Evolutionary conservation across 2,888 invertebrate genomes (phyloP).

Genomic region (Mantis religiosa): DNA sequence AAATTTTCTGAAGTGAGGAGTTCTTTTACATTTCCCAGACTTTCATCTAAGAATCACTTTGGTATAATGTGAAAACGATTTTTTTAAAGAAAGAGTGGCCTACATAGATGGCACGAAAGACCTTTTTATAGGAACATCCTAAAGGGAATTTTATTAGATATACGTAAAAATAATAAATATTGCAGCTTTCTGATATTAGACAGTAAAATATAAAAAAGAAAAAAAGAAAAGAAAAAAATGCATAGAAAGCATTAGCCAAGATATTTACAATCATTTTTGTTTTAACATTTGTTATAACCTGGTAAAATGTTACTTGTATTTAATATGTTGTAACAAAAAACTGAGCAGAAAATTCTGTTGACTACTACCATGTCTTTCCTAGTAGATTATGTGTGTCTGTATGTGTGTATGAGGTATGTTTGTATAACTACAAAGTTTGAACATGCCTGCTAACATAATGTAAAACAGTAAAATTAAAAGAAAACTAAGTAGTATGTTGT

Average conservation of each 20-base stretch:
- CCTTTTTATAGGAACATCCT: background rate
- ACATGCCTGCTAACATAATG: background rate
- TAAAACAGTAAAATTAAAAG: background rate
- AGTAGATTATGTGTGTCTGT: constrained; percentile 10
- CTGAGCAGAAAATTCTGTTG: background rate
- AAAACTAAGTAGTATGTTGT: background rate
- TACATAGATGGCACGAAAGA: background rate
- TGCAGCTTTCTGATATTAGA: background rate
- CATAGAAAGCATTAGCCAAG: background rate
- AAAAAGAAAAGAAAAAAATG: background rate
- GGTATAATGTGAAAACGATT: background rate
- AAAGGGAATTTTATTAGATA: background rate
- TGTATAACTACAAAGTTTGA: background rate
- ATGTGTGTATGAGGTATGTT: background rate
- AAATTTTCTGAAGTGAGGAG: background rate
- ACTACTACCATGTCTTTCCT: constrained; percentile 26
- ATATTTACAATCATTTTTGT: background rate
- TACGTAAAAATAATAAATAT: background rate
- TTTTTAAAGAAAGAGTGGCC: background rate
- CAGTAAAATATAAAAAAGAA: too few relatives aligned
- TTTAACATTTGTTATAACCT: background rate
- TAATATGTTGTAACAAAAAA: background rate
- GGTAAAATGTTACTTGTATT: background rate
- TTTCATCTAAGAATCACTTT: background rate
- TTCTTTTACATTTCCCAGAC: background rate